Evolutionary conservation across 2,888 invertebrate genomes (phyloP).

Genomic region (Acanthosepion lycidas): DNA sequence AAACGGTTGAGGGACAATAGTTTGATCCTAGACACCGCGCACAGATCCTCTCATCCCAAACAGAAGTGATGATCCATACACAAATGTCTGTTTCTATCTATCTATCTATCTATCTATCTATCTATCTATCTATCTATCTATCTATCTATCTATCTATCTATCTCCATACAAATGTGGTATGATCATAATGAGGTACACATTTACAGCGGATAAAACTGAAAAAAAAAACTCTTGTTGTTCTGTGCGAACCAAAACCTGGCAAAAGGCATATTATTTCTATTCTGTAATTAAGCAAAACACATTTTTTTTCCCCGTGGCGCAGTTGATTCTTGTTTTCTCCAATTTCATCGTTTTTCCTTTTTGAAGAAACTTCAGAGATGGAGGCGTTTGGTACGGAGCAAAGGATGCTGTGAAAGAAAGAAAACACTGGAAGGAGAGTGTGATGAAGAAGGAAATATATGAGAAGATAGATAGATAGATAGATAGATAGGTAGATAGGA

Average conservation of each 20-base stretch:
- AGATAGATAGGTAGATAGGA: background rate
- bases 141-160: background rate
- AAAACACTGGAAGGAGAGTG: background rate
- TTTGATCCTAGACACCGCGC: too few relatives aligned
- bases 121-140: slow-evolving; percentile 2
- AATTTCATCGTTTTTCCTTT: background rate
- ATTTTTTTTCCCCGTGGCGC: background rate
- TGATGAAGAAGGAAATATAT: background rate
- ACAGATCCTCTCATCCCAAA: too few relatives aligned
- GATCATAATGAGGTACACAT: background rate
- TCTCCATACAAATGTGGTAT: background rate
- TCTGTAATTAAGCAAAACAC: background rate
- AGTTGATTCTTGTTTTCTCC: background rate
- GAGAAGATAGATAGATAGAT: background rate
- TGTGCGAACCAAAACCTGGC: background rate
- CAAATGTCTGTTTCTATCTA: too few relatives aligned
- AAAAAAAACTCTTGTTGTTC: background rate
- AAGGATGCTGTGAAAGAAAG: background rate
- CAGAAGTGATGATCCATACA: too few relatives aligned
- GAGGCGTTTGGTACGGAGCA: background rate
- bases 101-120: background rate
- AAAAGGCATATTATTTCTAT: background rate
- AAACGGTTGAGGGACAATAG: too few relatives aligned
- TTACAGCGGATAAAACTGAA: background rate
- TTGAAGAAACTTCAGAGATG: background rate